Conservation (phyloP, 2,888 invertebrate genomes). For the Andrena camellia region DNA sequence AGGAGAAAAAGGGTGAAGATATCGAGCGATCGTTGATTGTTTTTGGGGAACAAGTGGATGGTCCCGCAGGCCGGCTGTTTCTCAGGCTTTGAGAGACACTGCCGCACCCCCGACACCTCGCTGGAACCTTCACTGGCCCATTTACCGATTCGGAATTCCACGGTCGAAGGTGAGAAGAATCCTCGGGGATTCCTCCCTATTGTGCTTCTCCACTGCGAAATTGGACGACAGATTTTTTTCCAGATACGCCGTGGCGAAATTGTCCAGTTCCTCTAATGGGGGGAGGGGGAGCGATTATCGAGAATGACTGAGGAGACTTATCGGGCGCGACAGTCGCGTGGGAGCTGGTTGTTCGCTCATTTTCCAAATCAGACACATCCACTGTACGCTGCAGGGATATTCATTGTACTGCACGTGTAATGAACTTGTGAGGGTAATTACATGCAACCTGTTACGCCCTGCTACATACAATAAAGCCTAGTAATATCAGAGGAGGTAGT, state of each 20-base stretch:
- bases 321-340: background rate
- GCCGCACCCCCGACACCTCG: background rate
- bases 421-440: conserved; percentile 10
- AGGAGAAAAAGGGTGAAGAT: background rate
- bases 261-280: background rate
- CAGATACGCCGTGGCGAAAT: background rate
- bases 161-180: conserved; percentile 13
- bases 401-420: conserved; percentile 28
- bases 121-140: background rate
- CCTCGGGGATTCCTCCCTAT: conserved; percentile 11
- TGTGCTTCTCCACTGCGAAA: background rate
- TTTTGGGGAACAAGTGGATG: background rate
- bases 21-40: background rate
- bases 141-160: conserved; percentile 22
- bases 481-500: too few species aligned
- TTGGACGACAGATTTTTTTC: conserved; percentile 1
- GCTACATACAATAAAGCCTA: background rate
- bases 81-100: conserved; percentile 4
- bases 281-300: too few species aligned
- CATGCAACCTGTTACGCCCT: conserved; percentile 13
- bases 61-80: background rate
- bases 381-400: conserved; percentile 14
- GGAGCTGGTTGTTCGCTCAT: background rate
- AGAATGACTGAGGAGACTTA: background rate
- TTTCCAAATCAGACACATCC: conserved; percentile 9